Evolutionary conservation across 2,113 vertebrate species (phyloP), one percentile per base, ranked within the genome.

Genomic region (Dunckerocampus dactyliophorus): DNA sequence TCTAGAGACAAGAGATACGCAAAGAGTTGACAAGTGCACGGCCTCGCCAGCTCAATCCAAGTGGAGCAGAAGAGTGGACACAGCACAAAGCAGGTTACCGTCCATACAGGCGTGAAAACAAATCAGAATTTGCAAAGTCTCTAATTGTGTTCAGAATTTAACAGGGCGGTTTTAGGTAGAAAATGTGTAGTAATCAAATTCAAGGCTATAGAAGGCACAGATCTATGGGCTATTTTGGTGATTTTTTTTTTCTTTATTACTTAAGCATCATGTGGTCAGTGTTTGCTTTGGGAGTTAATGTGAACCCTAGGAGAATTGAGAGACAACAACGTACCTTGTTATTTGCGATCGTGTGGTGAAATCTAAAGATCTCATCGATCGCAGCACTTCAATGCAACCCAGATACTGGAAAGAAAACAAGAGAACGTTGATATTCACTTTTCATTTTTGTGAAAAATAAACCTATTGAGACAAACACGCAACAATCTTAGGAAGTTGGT

Each of bases 331-430:
- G 19, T 79, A 92, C 91, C 91, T 89, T 65, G 91, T 92, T 77
- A 92, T 92, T 77, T 92, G 91, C 51, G 91, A 91, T 67, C 91
- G 88, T 53, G 90, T 92, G 65, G 86, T 90, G 74, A 92, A 92
- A 82, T 92, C 91, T 67, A 92, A 83, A n/a, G 91, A 92, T 80
- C 91, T 90, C 91, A 92, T 92, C 3, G 91, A 92, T 14, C 90
- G 88, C 22, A 92, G 84, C 55, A 92, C 91, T 75, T 92, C 91
- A 68, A 92, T 90, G 66, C 91, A 92, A 61, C 91, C 91, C 72
- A 92, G 74, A 75, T 92, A 92, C 91, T 92, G 79, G 17, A 88
- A 87, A 73, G 22, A n/a, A 82, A 76, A 60, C 61, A 69, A 13
- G 24, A 55, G 19, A 55, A 19, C 12, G 8, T 11, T 37, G 17